These are phyloP conservation scores for human DNA, from an alignment of 2,113 vertebrate genomes.

Conservation along the genomic window GRCh38 chr6:137041001-137041500, in stretches of 20 bases:
- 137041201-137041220: background rate
- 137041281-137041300: background rate
- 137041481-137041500: background rate
- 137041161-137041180: background rate
- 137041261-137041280: background rate
- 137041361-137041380: background rate
- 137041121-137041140: background rate
- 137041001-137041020: background rate
- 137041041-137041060: background rate
- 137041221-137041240: background rate
- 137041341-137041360: background rate
- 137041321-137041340: background rate
- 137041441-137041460: background rate
- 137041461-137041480: background rate
- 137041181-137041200: background rate
- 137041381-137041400: background rate
- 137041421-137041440: background rate
- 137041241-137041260: too few species aligned
- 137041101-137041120: background rate
- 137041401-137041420: background rate
- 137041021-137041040: background rate
- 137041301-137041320: background rate
- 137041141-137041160: background rate
- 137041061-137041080: background rate
- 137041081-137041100: background rate